phyloP scores from a whole-genome alignment of 2,113 vertebrate species.

The Regulus satrapa region DNA sequence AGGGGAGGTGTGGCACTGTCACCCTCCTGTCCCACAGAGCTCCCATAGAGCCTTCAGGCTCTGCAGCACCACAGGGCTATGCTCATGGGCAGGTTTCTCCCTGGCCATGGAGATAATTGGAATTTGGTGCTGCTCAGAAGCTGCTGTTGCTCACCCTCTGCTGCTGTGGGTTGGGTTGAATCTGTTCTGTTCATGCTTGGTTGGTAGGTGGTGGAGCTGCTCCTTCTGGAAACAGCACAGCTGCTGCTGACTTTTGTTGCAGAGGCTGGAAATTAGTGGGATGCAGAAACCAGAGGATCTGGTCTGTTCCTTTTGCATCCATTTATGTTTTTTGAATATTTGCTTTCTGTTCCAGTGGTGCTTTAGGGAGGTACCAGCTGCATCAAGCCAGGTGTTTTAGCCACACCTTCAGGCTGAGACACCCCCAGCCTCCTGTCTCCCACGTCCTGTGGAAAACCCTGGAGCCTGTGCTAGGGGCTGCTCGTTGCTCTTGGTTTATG shows the following conservation, averaged over 20 bases:
- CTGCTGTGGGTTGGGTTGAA: not conserved
- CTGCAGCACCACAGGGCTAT: not conserved
- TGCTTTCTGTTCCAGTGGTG: not conserved
- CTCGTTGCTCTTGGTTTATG: not conserved
- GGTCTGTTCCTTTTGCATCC: not conserved
- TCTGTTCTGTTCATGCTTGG: not conserved
- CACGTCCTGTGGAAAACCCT: not conserved
- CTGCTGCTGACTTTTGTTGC: not conserved
- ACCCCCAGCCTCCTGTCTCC: not conserved
- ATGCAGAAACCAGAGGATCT: not conserved
- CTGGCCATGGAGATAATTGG: accelerated
- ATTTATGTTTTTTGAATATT: not conserved
- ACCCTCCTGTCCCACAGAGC: not conserved
- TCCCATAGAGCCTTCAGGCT: not conserved
- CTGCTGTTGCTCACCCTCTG: not conserved
- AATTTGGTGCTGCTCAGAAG: not conserved
- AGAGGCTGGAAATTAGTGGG: not conserved
- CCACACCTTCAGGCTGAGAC: not conserved
- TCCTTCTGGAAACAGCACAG: not conserved
- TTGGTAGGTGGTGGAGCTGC: not conserved
- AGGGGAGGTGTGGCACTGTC: not conserved
- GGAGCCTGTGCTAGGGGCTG: not conserved
- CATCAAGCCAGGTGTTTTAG: not conserved
- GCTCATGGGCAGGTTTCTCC: not conserved
- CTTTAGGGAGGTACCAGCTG: not conserved